A percentile compares a stretch with the other conserved stretches of the same genome.
Evolutionary conservation across 2,113 vertebrate genomes (phyloP).

Genomic region (Syrmaticus mikado): DNA sequence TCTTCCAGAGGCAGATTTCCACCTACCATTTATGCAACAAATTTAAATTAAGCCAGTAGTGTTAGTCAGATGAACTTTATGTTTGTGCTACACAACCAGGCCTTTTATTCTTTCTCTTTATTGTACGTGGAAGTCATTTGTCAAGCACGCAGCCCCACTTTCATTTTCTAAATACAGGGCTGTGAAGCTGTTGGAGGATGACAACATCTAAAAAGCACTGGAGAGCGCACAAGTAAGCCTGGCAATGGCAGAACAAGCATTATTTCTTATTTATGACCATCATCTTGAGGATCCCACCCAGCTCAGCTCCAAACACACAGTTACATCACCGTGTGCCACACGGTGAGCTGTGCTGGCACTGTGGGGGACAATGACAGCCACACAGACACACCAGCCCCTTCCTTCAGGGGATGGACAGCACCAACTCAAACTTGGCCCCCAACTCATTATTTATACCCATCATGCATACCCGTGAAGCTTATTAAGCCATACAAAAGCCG

Average conservation of each 20-base stretch:
- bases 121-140: not conserved
- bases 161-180: not conserved
- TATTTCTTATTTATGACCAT: not conserved
- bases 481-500: not conserved
- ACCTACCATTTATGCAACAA: not conserved
- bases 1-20: not conserved
- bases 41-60: not conserved
- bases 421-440: not conserved
- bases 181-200: not conserved
- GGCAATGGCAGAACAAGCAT: not conserved
- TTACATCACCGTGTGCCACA: accelerated
- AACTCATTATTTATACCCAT: not conserved
- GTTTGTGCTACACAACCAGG: not conserved
- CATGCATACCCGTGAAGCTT: not conserved
- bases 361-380: not conserved
- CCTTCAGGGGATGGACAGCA: not conserved
- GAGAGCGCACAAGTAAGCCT: not conserved
- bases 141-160: not conserved
- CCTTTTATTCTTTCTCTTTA: not conserved
- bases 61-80: not conserved
- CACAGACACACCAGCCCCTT: not conserved
- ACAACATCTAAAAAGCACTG: not conserved
- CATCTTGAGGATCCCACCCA: not conserved
- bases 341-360: not conserved
- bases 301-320: not conserved